Conservation (phyloP, 1,140 invertebrate genomes). For the Manduca sexta region DNA sequence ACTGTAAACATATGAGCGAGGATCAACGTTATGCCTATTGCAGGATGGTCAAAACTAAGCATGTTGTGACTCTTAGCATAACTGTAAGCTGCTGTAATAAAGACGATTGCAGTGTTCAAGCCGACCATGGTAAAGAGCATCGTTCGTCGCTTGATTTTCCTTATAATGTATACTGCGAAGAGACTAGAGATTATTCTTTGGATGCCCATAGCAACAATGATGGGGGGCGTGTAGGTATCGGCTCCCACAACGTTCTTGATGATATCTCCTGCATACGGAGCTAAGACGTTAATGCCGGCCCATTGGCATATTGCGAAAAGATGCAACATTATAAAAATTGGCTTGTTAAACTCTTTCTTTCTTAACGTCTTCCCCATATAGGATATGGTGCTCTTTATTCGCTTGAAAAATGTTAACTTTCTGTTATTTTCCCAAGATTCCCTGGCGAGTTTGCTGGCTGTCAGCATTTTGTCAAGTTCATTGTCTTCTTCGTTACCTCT, state of each 20-base stretch:
- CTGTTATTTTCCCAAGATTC: constrained; percentile 18
- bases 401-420: constrained; percentile 13
- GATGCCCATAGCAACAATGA: constrained; percentile 32
- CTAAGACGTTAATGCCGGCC: constrained; percentile 35
- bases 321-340: constrained; percentile 45
- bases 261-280: constrained; percentile 35
- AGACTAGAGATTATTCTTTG: constrained; percentile 39
- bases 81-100: constrained; percentile 30
- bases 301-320: constrained; percentile 36
- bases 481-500: constrained; percentile 33
- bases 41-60: constrained; percentile 29
- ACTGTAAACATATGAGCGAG: constrained; percentile 44
- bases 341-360: constrained; percentile 44
- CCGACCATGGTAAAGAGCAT: constrained; percentile 30
- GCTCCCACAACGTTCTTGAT: constrained; percentile 22
- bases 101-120: constrained; percentile 29
- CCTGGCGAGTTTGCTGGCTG: constrained; percentile 18
- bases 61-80: constrained; percentile 23
- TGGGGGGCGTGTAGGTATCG: constrained; percentile 22
- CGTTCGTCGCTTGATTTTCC: constrained; percentile 33
- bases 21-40: constrained; percentile 28
- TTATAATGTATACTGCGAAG: constrained; percentile 34
- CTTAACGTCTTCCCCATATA: constrained; percentile 28
- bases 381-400: constrained; percentile 17
- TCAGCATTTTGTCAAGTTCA: constrained; percentile 34